A percentile compares a stretch with the other conserved stretches of the same genome.
These are phyloP conservation scores for Arge pagana DNA, from an alignment of 2,888 invertebrate species.

Conservation along the genomic window DNA sequence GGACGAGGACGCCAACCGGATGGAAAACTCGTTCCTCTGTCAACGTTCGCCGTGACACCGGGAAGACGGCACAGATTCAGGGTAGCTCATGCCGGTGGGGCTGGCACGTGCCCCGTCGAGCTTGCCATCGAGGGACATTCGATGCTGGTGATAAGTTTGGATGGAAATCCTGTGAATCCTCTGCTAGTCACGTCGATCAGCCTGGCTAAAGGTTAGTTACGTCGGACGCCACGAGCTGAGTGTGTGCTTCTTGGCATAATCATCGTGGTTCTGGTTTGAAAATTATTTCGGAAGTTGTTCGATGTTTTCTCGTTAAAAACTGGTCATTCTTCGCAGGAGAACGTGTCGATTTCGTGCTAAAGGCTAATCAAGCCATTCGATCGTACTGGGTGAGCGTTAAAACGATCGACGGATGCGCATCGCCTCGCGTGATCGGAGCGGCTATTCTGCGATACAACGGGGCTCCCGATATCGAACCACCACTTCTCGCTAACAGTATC, in stretches of 20 bases:
- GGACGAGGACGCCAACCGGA: constrained; percentile 64
- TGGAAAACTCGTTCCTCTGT: constrained; percentile 51
- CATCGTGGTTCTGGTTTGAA: neutral
- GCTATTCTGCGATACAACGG: constrained; percentile 62
- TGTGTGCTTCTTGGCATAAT: neutral
- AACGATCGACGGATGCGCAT: constrained; percentile 61
- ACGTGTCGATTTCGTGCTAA: constrained; percentile 74
- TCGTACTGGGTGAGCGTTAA: constrained; percentile 67
- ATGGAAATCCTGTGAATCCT: constrained; percentile 70
- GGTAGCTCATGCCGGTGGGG: constrained; percentile 69
- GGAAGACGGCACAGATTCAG: constrained; percentile 71
- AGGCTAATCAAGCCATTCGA: constrained; percentile 63
- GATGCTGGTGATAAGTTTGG: constrained; percentile 70
- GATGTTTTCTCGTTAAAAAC: neutral
- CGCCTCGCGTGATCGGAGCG: constrained; percentile 59
- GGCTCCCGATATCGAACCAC: constrained; percentile 27
- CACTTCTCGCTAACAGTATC: constrained; percentile 17
- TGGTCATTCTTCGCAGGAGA: constrained; percentile 62
- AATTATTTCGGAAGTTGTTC: neutral
- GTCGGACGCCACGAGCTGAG: constrained; percentile 63
- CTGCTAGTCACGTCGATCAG: constrained; percentile 64
- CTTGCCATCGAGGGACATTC: constrained; percentile 70
- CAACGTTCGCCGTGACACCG: constrained; percentile 62
- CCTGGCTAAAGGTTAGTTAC: constrained; percentile 68
- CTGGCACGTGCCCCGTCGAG: constrained; percentile 70